Percentiles rank a stretch among this genome's conserved stretches.
phyloP scores from a whole-genome alignment of 2,797 vertebrate genomes.

The Melanotaenia pygmaea region DNA sequence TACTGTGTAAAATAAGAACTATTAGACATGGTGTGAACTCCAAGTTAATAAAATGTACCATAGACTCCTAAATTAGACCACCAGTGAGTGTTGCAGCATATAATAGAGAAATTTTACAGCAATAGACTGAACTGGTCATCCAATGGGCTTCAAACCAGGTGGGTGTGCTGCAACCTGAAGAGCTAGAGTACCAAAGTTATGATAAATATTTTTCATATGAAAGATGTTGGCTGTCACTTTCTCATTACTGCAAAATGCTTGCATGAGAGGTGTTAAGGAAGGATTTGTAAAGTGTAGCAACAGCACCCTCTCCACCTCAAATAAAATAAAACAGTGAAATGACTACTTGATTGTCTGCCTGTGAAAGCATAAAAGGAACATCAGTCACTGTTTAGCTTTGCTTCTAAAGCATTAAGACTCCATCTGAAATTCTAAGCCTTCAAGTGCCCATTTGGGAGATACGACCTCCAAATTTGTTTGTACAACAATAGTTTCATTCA shows the following conservation, averaged over 20 bases:
- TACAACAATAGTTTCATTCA: not conserved
- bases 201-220: not conserved
- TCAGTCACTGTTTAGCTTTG: not conserved
- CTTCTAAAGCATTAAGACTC: not conserved
- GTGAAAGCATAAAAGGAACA: not conserved
- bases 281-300: not conserved
- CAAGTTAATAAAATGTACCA: too few relatives aligned
- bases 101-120: not conserved
- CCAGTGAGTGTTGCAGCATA: not conserved
- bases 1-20: too few relatives aligned
- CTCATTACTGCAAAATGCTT: too few relatives aligned
- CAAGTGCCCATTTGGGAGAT: not conserved
- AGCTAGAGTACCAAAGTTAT: not conserved
- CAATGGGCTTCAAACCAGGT: not conserved
- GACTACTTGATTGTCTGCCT: not conserved
- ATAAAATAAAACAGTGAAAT: not conserved
- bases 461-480: not conserved
- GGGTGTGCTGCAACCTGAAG: not conserved
- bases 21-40: too few relatives aligned
- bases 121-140: not conserved
- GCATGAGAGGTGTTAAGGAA: too few relatives aligned
- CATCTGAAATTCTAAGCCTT: not conserved
- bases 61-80: not conserved
- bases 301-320: not conserved
- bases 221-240: too few relatives aligned